Percentiles rank a stretch among this genome's conserved stretches.
Conservation (phyloP, 2,888 invertebrate species). For the Danaus chrysippus region DNA sequence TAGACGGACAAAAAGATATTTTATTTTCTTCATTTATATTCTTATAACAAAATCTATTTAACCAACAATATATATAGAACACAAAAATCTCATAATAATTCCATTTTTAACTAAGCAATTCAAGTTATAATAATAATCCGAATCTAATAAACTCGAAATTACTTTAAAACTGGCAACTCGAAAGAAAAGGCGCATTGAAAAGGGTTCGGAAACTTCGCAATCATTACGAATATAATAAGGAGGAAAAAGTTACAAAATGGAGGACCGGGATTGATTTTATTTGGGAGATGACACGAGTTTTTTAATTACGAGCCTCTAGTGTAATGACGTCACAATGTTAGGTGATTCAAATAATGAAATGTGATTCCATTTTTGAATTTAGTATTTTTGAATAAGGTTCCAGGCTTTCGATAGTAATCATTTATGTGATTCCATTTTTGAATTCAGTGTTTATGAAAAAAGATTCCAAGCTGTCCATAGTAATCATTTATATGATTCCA, state of each 20-base stretch:
- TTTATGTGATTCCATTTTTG: no score
- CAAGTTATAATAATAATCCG: no score
- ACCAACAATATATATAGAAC: no score
- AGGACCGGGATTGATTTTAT: slow-evolving; percentile 72
- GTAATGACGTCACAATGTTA: neutral
- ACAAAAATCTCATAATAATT: neutral
- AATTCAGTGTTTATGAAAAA: no score
- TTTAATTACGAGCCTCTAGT: slow-evolving; percentile 56
- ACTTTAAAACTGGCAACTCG: slow-evolving; percentile 9
- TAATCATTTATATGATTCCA: no score
- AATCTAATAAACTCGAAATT: slow-evolving; percentile 5
- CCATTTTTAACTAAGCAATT: no score
- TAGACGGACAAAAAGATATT: neutral
- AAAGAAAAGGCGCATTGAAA: slow-evolving; percentile 11
- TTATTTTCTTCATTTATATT: neutral
- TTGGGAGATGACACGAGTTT: slow-evolving; percentile 75
- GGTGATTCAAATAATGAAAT: no score
- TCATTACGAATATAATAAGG: slow-evolving; percentile 70
- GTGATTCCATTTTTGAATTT: no score
- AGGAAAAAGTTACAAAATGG: slow-evolving; percentile 29
- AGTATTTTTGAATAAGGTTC: no score
- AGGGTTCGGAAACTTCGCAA: slow-evolving; percentile 55
- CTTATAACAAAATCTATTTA: neutral
- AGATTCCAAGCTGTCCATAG: no score
- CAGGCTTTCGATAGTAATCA: no score